These are phyloP conservation scores for Aporophyla nigra DNA, from an alignment of 2,888 invertebrate genomes.

Conservation along the genomic window DNA sequence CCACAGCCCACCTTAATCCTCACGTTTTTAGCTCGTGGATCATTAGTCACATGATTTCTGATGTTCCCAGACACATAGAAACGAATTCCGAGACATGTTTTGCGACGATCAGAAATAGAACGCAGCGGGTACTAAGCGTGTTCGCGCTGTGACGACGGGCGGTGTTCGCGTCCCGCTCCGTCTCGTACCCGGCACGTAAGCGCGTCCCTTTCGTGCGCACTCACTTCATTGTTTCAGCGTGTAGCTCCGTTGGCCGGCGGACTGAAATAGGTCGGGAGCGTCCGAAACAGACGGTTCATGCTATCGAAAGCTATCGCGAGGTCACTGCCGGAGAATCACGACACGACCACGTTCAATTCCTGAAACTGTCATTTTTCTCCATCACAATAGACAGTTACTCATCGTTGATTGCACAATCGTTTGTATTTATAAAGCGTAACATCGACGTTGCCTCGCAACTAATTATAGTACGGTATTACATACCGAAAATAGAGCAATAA, in stretches of 20 bases:
- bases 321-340: slow-evolving; percentile 87
- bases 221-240: slow-evolving; percentile 89
- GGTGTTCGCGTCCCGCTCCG: slow-evolving; percentile 82
- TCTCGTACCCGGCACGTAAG: slow-evolving; percentile 80
- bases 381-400: slow-evolving; percentile 66
- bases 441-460: slow-evolving; percentile 67
- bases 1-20: slow-evolving; percentile 66
- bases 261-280: slow-evolving; percentile 90
- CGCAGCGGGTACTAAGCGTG: slow-evolving; percentile 88
- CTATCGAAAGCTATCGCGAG: slow-evolving; percentile 88
- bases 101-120: slow-evolving; percentile 90
- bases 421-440: slow-evolving; percentile 67
- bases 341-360: slow-evolving; percentile 74
- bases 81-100: slow-evolving; percentile 91
- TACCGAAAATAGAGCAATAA: slow-evolving; percentile 80
- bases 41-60: slow-evolving; percentile 90
- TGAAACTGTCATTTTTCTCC: slow-evolving; percentile 64
- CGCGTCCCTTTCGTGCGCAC: slow-evolving; percentile 85
- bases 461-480: slow-evolving; percentile 75
- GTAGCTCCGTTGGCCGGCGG: slow-evolving; percentile 86
- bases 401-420: slow-evolving; percentile 64
- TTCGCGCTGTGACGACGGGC: slow-evolving; percentile 87
- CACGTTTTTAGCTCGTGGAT: slow-evolving; percentile 76
- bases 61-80: slow-evolving; percentile 89
- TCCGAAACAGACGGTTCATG: slow-evolving; percentile 88